Evolutionary conservation across 2,113 vertebrate genomes (phyloP), one percentile per base, ranked within the genome.

Genomic region (Nannobrachium achirus): DNA sequence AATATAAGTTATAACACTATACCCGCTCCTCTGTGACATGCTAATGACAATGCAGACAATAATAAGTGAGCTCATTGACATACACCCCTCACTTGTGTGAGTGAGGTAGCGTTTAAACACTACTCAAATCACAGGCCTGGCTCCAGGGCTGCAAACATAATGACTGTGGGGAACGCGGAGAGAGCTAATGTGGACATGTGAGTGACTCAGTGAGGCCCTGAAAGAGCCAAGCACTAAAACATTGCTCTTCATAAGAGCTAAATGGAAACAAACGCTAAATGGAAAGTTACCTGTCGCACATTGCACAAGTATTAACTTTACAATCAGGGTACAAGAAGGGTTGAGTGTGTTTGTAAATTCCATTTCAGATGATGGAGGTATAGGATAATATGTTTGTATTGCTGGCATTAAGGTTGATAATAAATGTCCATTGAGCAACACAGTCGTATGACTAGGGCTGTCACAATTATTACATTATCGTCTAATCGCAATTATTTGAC

Each of bases 101-200:
- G 20, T 13, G 39, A 57, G 57, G 63, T 18, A 15, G 15, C 46
- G 48, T 70, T 69, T 75, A 45, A 65, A 65, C 38, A 15, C 53
- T 52, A 18, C 50, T 56, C 40, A 58, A 63, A 56, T 68, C 64
- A 74, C 41, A 51, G 39, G 39, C 59, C 11, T 15, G 40, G 55
- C 52, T 52, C 25, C 19, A 73, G 48, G 40, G 62, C 10, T 9
- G 10, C 1, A 16, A 44, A 11, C 60, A n/a, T 52, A 13, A 64
- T 40, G n/a, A 41, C 33, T 4, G 58, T 46, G 42, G 15, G 16
- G 39, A 58, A 15, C 11, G 58, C 10, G 0, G 2, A 33, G 16
- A 25, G 19, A 19, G 48, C 40, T 25, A 66, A 48, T 20, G 48
- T 33, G 46, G 33, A 50, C n/a, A 63, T n/a, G n/a, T n/a, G 19